Conservation (phyloP, 2,797 vertebrate species). For the Valencia hispanica region DNA sequence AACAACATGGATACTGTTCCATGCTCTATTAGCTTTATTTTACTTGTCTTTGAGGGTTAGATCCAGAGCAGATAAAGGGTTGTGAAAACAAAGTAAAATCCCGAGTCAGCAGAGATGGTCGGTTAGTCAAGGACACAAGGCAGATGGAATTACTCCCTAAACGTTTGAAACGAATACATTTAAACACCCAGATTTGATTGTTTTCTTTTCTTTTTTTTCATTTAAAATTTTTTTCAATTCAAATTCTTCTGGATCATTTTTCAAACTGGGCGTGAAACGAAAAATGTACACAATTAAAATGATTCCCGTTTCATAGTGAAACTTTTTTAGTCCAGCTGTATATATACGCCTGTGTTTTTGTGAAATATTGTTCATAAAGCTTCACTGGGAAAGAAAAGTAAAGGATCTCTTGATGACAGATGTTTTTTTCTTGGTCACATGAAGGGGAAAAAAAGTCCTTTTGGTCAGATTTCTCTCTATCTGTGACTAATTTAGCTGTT, state of each 20-base stretch:
- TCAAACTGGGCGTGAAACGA: not conserved
- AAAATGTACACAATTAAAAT: not conserved
- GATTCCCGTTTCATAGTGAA: not conserved
- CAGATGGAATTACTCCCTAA: not conserved
- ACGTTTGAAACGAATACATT: conserved; percentile 11
- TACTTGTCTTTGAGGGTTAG: conserved; percentile 34
- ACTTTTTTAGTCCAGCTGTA: not conserved
- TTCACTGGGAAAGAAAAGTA: not conserved
- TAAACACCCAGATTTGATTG: not conserved
- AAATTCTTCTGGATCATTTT: not conserved
- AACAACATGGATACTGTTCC: conserved; percentile 22
- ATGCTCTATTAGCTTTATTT: conserved; percentile 35
- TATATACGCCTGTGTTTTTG: not conserved
- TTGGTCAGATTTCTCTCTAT: conserved; percentile 30
- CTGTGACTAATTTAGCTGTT: conserved; percentile 49
- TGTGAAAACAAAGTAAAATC: conserved; percentile 21
- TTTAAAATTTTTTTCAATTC: too few relatives aligned
- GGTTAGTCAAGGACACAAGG: conserved; percentile 16
- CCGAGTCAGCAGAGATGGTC: conserved; percentile 1
- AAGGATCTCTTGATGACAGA: conserved; percentile 23
- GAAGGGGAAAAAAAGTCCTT: not conserved
- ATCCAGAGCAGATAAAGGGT: conserved; percentile 26
- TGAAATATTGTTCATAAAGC: not conserved
- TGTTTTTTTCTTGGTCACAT: conserved; percentile 1
- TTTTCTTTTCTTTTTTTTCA: not conserved